Evolutionary conservation across 2,797 vertebrate genomes (phyloP), one percentile per base, ranked within the genome.

Genomic region (Sylvilagus floridanus): DNA sequence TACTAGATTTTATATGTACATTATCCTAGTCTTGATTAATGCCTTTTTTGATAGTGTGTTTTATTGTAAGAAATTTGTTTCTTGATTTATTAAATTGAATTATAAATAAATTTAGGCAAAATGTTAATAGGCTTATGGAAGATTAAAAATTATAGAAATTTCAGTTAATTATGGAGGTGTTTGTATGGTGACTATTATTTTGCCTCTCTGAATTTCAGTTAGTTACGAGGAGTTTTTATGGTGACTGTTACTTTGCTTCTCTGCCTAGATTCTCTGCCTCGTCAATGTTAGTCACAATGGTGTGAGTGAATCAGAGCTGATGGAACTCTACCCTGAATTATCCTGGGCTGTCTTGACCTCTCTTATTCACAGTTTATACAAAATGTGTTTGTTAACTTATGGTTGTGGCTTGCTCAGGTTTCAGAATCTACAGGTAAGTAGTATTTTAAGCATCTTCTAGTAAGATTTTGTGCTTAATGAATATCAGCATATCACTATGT

Each of bases 271-370:
- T 35, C 97, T 99, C 73, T 99, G 99, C 97, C 98, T 99, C 60
- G 98, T 99, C 0, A 98, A 98, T 93, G 98, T 99, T 57, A 99
- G 99, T 97, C 99, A 99, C 97, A 99, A 99, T 75, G 99, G 99
- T 4, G 95, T 99, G 90, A 99, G 99, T 85, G 99, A 99, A 96
- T 99, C 99, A 0, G 99, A 99, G 95, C 96, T 99, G 66, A 98
- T 99, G 97, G 99, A 99, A 71, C 98, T 99, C 95, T 99, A 99
- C 95, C 98, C 99, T 57, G 99, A 99, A 13, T 96, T 99, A 95
- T 98, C 98, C 94, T 98, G 99, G 97, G 98, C 98, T 7, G 63
- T 98, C n/a, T 96, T 99, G 94, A 98, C 98, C 47, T 99, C 99
- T 0, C 96, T 99, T 3, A 93, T 99, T 73, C 97, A 98, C 92